Evolutionary conservation across 1,140 invertebrate species (phyloP).

Genomic region (Saxidomus purpurata): DNA sequence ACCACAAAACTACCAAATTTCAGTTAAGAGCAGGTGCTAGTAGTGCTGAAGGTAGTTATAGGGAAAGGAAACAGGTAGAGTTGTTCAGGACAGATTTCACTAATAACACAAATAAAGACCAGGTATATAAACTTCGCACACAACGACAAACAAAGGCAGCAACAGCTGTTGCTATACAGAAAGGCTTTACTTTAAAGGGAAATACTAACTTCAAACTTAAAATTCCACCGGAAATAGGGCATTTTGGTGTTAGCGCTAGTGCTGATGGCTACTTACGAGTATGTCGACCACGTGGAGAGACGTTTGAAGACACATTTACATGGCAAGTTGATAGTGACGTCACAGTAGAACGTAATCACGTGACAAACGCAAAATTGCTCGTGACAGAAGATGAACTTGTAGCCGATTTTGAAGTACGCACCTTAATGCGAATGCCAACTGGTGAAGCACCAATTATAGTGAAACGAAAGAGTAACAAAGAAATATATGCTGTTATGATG

Average conservation of each 20-base stretch:
- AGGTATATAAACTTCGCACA: constrained; percentile 78
- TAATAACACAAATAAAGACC: constrained; percentile 77
- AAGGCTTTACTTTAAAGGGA: constrained; percentile 73
- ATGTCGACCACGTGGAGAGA: constrained; percentile 73
- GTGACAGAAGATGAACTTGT: constrained; percentile 78
- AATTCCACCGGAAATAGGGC: constrained; percentile 73
- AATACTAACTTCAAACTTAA: constrained; percentile 76
- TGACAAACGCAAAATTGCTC: constrained; percentile 73
- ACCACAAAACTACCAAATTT: constrained; percentile 75
- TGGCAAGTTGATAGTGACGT: constrained; percentile 80
- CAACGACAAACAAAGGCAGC: constrained; percentile 77
- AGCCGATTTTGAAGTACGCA: constrained; percentile 78
- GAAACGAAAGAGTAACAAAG: constrained; percentile 71
- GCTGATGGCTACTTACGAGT: constrained; percentile 75
- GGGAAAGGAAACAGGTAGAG: constrained; percentile 75
- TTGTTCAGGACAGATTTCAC: constrained; percentile 74
- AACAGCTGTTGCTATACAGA: constrained; percentile 74
- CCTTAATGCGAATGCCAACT: constrained; percentile 75
- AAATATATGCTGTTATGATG: constrained; percentile 76
- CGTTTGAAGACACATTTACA: constrained; percentile 74
- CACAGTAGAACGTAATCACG: constrained; percentile 76
- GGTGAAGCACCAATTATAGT: constrained; percentile 76
- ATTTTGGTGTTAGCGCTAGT: constrained; percentile 77
- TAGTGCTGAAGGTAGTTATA: constrained; percentile 64
- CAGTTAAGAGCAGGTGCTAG: constrained; percentile 56